Conservation (phyloP, 2,113 vertebrate genomes). For the Benitochromis conjunctus region DNA sequence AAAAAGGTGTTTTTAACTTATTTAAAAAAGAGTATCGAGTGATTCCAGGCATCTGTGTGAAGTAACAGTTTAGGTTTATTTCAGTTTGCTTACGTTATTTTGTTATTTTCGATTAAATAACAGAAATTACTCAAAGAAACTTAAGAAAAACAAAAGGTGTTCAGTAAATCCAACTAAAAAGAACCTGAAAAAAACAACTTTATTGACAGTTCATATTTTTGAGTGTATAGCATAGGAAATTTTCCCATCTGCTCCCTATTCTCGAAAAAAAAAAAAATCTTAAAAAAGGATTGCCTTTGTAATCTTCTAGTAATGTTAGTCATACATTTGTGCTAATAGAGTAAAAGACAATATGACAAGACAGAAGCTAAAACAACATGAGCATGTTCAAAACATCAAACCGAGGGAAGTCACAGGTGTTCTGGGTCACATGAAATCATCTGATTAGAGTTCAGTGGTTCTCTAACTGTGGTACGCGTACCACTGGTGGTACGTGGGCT, state of each 20-base stretch:
- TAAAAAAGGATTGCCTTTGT: background rate
- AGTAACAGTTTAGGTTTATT: background rate
- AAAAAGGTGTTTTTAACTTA: background rate
- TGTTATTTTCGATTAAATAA: background rate
- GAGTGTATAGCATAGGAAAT: background rate
- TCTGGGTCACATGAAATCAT: background rate
- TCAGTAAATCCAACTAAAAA: background rate
- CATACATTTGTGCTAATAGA: background rate
- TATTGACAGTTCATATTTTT: background rate
- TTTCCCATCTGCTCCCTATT: background rate
- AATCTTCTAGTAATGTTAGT: background rate
- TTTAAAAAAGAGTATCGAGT: fast-evolving
- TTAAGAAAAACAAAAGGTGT: background rate
- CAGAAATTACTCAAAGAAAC: background rate
- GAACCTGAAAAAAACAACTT: background rate
- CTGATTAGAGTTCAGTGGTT: background rate
- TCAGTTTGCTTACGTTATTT: background rate
- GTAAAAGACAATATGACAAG: background rate
- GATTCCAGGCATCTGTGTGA: background rate
- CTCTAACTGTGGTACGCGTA: too few relatives aligned
- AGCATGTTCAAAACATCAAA: background rate
- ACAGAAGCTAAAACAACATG: background rate
- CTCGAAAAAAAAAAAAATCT: background rate
- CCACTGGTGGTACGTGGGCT: too few relatives aligned
- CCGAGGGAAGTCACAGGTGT: background rate